Conservation (phyloP, 2,113 vertebrate genomes). For the Propithecus coquereli region DNA sequence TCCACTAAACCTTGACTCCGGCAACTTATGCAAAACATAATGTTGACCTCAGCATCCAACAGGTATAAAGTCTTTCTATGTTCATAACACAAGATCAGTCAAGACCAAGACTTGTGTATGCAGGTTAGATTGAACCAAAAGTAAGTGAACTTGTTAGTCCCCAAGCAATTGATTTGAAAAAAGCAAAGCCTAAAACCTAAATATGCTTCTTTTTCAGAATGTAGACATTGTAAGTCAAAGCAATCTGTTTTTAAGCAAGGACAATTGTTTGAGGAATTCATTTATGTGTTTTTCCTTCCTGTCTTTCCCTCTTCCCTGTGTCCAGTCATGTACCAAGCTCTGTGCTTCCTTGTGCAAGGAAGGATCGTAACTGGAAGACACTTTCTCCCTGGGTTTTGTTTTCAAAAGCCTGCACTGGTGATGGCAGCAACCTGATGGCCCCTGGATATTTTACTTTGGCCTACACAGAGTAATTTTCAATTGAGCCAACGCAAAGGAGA, state of each 20-base stretch:
- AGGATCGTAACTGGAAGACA: not conserved
- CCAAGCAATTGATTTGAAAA: not conserved
- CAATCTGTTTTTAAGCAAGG: not conserved
- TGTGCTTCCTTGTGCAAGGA: not conserved
- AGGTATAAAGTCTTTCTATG: not conserved
- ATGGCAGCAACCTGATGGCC: not conserved
- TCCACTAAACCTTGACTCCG: not conserved
- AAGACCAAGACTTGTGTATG: not conserved
- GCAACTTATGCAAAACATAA: not conserved
- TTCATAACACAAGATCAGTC: not conserved
- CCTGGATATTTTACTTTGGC: not conserved
- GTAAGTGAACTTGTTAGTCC: not conserved
- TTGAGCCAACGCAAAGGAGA: not conserved
- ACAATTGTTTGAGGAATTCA: not conserved
- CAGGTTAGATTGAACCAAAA: not conserved
- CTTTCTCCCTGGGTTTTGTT: not conserved
- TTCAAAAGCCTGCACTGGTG: not conserved
- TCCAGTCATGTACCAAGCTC: not conserved
- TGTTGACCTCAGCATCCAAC: not conserved
- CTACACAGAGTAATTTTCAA: not conserved
- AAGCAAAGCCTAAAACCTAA: not conserved
- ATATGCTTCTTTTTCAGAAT: not conserved
- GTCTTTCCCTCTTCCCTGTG: not conserved
- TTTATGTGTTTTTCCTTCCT: not conserved
- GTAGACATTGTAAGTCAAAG: not conserved